Conservation (phyloP, 2,888 invertebrate species). For the Auanema freiburgensis region DNA sequence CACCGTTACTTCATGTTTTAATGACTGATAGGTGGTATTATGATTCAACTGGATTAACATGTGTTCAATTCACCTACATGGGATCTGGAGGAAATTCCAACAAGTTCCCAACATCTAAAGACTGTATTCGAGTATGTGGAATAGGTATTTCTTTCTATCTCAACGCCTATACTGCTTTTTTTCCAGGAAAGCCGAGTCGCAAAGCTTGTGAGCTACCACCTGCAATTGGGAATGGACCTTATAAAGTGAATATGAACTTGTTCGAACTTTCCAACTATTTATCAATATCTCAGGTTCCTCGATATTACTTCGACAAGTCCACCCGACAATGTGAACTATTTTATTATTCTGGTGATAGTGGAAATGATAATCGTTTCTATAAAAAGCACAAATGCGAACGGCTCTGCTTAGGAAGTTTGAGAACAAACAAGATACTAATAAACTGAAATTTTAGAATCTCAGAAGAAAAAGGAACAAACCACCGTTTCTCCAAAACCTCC, state of each 20-base stretch:
- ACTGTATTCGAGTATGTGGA: constrained; percentile 46
- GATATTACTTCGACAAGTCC: constrained; percentile 45
- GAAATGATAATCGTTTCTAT: constrained; percentile 55
- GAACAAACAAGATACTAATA: background rate
- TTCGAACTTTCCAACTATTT: background rate
- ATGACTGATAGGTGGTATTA: constrained; percentile 37
- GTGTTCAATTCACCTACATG: constrained; percentile 47
- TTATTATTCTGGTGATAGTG: constrained; percentile 48
- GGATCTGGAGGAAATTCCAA: constrained; percentile 54
- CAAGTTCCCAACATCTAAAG: constrained; percentile 39
- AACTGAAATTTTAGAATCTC: constrained; percentile 20
- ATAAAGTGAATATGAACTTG: constrained; percentile 1
- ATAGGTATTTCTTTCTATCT: constrained; percentile 20
- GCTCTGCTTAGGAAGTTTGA: constrained; percentile 40
- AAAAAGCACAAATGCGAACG: constrained; percentile 46
- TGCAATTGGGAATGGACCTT: constrained; percentile 40
- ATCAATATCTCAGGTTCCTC: constrained; percentile 30
- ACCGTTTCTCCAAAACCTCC: constrained; percentile 19
- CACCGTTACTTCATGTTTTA: too few relatives aligned
- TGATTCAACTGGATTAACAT: constrained; percentile 35
- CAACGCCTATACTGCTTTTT: background rate
- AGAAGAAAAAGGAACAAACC: constrained; percentile 34
- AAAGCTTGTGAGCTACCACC: constrained; percentile 38
- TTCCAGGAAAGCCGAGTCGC: constrained; percentile 29
- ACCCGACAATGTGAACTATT: constrained; percentile 48